A percentile compares a stretch with the other conserved stretches of the same genome.
Evolutionary conservation across 2,113 vertebrate genomes (phyloP).

Genomic region (Prunella himalayana): DNA sequence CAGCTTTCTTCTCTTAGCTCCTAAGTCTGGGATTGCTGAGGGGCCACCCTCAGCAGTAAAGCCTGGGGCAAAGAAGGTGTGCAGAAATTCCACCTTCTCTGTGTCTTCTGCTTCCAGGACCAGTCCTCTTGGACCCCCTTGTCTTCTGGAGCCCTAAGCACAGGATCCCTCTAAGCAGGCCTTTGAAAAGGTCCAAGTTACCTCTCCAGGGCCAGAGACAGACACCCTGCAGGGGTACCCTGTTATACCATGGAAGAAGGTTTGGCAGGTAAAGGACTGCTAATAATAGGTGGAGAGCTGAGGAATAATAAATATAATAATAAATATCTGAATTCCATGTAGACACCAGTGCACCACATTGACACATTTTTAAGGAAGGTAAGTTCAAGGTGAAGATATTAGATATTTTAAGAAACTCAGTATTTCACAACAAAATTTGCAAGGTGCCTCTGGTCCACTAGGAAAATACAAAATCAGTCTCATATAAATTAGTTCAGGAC

Average conservation of each 20-base stretch:
- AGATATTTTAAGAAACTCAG: background rate
- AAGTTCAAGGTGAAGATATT: background rate
- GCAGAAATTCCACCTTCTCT: background rate
- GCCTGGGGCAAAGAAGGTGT: rapidly evolving
- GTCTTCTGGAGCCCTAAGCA: background rate
- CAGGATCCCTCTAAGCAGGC: rapidly evolving
- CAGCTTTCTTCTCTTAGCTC: background rate
- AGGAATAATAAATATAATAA: too few relatives aligned
- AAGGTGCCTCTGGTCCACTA: background rate
- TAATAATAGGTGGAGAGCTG: background rate
- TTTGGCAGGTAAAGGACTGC: background rate
- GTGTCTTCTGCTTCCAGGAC: background rate
- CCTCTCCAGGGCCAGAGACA: background rate
- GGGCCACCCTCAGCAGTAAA: background rate
- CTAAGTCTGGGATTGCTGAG: background rate
- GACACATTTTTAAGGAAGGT: background rate
- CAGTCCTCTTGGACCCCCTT: background rate
- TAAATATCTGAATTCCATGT: too few relatives aligned
- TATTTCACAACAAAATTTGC: background rate
- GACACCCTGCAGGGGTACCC: background rate
- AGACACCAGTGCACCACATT: background rate
- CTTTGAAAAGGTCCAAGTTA: background rate
- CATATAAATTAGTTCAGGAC: background rate
- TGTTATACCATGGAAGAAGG: background rate
- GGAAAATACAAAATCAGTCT: background rate